phyloP scores from a whole-genome alignment of 2,797 vertebrate genomes.

The Luscinia megarhynchos region DNA sequence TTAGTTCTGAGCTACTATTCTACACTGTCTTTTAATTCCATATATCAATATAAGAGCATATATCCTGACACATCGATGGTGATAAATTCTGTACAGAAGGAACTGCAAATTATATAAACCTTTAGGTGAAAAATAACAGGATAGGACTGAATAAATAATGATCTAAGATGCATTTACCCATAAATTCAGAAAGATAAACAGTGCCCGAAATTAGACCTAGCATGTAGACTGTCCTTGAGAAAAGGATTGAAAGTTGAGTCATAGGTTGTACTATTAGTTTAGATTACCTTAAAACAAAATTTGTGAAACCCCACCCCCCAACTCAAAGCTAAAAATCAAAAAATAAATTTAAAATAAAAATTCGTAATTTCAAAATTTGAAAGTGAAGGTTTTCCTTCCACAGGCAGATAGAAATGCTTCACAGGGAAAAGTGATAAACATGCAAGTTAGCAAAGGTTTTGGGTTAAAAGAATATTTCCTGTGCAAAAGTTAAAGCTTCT shows the following conservation, averaged over 20 bases:
- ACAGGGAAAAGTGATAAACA: not conserved
- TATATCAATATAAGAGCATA: not conserved
- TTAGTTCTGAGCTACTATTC: not conserved
- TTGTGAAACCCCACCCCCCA: not conserved
- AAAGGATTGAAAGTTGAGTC: not conserved
- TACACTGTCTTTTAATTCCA: not conserved
- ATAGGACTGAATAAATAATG: not conserved
- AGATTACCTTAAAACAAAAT: not conserved
- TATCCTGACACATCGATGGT: not conserved
- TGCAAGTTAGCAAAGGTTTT: not conserved
- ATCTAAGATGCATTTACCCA: not conserved
- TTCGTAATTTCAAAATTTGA: not conserved
- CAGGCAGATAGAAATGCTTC: not conserved
- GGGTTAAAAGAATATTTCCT: not conserved
- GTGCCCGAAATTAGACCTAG: not conserved
- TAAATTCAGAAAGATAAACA: not conserved
- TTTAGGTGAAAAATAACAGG: not conserved
- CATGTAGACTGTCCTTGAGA: not conserved
- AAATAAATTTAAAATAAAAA: not conserved
- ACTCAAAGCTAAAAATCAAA: not conserved
- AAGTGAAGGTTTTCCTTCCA: not conserved
- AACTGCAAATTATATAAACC: not conserved
- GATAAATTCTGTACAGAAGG: not conserved
- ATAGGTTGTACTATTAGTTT: not conserved
- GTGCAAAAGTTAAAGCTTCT: not conserved